These are phyloP conservation scores for Aporophyla lueneburgensis DNA, from an alignment of 2,888 invertebrate species.

Conservation along the genomic window DNA sequence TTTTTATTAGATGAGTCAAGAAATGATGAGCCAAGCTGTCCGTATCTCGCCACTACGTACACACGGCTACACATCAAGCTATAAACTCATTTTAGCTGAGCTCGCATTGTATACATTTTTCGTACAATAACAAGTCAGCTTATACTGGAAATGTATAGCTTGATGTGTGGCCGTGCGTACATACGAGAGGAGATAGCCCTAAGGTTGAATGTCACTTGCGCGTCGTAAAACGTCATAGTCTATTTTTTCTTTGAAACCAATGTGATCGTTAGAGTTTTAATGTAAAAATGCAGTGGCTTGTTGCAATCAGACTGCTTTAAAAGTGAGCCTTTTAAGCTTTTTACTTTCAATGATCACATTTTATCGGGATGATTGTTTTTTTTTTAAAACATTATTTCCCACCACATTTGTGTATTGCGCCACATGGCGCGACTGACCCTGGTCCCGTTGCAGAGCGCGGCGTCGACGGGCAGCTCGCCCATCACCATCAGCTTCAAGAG, in stretches of 20 bases:
- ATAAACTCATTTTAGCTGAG: no score
- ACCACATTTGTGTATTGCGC: not conserved
- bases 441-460: constrained; percentile 59
- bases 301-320: not conserved
- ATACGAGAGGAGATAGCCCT: no score
- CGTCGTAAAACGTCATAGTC: not conserved
- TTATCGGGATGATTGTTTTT: not conserved
- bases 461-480: constrained; percentile 78
- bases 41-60: no score
- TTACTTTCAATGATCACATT: no score
- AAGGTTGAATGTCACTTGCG: not conserved
- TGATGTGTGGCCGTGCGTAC: no score
- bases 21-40: no score
- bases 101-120: no score
- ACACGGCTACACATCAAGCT: no score
- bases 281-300: not conserved
- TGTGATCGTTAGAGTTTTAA: not conserved
- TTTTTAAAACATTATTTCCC: no score
- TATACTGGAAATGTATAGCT: no score
- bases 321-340: not conserved
- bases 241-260: not conserved
- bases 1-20: no score
- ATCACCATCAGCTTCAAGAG: constrained; percentile 85
- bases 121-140: no score
- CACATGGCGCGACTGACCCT: not conserved